Percentiles rank a stretch among this genome's conserved stretches.
Conservation (phyloP, 1,140 invertebrate species). For the Papilio aristodemus region DNA sequence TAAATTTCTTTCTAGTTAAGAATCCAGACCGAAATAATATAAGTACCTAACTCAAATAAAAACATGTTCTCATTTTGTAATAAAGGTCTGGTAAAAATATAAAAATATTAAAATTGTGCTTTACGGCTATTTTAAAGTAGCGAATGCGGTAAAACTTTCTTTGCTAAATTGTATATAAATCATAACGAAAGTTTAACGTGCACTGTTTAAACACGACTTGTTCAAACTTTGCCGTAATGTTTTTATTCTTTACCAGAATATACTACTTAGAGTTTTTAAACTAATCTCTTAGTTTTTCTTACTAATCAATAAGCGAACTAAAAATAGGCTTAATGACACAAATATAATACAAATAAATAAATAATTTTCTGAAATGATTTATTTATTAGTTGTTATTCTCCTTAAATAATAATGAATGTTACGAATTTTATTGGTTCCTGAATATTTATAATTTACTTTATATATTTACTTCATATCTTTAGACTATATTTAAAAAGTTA, state of each 20-base stretch:
- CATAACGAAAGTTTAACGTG: slow-evolving; percentile 7
- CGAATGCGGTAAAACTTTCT: slow-evolving; percentile 22
- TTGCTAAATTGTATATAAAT: slow-evolving; percentile 20
- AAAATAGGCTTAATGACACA: too few relatives aligned
- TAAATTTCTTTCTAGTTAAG: too few relatives aligned
- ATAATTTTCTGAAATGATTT: too few relatives aligned
- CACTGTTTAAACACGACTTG: slow-evolving; percentile 20
- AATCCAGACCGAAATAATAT: too few relatives aligned
- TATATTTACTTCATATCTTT: neutral
- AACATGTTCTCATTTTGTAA: too few relatives aligned
- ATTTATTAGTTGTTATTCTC: too few relatives aligned
- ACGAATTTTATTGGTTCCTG: neutral
- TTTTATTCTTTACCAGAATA: slow-evolving; percentile 5
- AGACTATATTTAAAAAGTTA: neutral
- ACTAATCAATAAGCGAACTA: too few relatives aligned
- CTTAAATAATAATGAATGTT: neutral
- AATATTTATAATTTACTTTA: neutral
- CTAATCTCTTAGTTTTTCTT: too few relatives aligned
- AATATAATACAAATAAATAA: too few relatives aligned
- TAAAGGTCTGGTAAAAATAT: too few relatives aligned
- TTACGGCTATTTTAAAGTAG: slow-evolving; percentile 1
- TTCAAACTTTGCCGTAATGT: slow-evolving; percentile 10
- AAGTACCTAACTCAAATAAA: too few relatives aligned
- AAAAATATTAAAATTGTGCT: too few relatives aligned
- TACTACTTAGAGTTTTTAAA: neutral